A percentile compares a stretch with the other conserved stretches of the same genome.
phyloP scores from a whole-genome alignment of 2,797 vertebrate species.

The Eupleurogrammus muticus region DNA sequence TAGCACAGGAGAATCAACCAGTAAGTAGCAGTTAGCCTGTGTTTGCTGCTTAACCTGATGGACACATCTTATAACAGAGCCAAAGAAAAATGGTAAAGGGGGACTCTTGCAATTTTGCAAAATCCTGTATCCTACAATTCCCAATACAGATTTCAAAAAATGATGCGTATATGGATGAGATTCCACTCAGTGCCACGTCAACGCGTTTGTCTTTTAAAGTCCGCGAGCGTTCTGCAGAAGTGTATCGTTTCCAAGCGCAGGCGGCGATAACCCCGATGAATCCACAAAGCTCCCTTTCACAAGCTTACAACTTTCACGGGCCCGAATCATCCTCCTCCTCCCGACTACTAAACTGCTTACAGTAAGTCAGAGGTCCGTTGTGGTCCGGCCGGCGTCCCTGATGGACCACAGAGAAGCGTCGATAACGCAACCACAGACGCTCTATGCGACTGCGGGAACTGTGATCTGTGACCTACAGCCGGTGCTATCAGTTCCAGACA shows the following conservation, averaged over 20 bases:
- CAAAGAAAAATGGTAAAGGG: neutral
- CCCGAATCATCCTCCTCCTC: neutral
- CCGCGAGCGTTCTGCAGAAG: neutral
- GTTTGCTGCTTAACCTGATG: slow-evolving; percentile 8
- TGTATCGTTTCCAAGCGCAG: neutral
- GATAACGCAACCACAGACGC: neutral
- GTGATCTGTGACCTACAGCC: slow-evolving; percentile 1
- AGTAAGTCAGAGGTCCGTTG: no score
- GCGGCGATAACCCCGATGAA: neutral
- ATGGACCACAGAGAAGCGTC: neutral
- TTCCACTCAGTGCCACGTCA: no score
- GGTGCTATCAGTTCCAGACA: slow-evolving; percentile 23
- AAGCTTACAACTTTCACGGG: neutral
- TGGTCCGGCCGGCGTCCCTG: neutral
- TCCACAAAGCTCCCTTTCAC: neutral
- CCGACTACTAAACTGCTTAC: no score
- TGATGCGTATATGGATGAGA: no score
- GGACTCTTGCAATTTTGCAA: neutral
- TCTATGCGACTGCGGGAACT: neutral
- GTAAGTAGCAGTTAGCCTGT: neutral
- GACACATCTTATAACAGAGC: neutral
- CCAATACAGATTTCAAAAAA: no score
- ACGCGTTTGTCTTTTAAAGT: neutral
- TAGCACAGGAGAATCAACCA: neutral
- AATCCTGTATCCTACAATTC: neutral